Conservation (phyloP, 2,113 vertebrate species). For the Malurus elegans region DNA sequence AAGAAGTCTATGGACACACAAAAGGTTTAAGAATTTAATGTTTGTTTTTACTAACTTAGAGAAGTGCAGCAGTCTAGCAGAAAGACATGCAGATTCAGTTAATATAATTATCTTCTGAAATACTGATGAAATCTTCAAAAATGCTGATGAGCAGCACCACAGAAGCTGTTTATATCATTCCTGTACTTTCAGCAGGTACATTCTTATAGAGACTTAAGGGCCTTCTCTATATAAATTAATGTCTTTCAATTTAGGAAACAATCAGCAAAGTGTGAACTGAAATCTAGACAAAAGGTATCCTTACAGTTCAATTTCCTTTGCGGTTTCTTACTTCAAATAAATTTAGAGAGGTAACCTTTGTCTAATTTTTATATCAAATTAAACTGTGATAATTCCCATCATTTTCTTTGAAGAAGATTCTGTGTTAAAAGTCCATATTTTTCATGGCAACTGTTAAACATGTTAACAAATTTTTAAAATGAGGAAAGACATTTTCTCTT, state of each 20-base stretch:
- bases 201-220: not conserved
- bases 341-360: not conserved
- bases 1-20: not conserved
- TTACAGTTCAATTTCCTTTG: not conserved
- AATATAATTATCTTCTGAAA: not conserved
- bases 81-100: not conserved
- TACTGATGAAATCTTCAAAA: not conserved
- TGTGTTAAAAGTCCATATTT: not conserved
- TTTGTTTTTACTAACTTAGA: not conserved
- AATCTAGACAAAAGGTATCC: not conserved
- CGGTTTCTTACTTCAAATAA: not conserved
- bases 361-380: not conserved
- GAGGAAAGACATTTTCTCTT: rapidly evolving
- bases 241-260: not conserved
- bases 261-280: not conserved
- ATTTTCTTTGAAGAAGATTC: not conserved
- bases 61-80: not conserved
- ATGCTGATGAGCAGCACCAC: not conserved
- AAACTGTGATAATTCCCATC: not conserved
- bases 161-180: not conserved
- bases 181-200: not conserved
- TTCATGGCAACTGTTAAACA: not conserved
- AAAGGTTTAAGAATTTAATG: not conserved
- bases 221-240: not conserved
- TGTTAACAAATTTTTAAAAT: not conserved